Conservation (phyloP, 2,113 vertebrate genomes). For the Plestiodon gilberti region DNA sequence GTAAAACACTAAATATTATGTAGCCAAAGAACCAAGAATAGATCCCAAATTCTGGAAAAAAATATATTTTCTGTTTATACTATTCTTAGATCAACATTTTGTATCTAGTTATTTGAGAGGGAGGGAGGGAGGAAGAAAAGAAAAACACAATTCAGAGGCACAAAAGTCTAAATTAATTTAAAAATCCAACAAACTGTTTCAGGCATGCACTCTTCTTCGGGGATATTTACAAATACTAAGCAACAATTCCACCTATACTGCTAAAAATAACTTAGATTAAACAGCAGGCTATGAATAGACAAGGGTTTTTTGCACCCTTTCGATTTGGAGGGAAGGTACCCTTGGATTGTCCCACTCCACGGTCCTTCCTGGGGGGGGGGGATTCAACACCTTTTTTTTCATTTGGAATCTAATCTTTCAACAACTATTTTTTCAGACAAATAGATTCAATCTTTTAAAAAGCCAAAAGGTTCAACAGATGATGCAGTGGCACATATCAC, state of each 20-base stretch:
- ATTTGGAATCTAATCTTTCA: not conserved
- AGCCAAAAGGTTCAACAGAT: slow-evolving; percentile 32
- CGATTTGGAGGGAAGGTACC: not conserved
- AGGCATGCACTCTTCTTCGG: not conserved
- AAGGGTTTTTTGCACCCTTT: not conserved
- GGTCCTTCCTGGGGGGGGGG: not conserved
- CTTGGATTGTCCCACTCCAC: not conserved
- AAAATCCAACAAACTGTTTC: not conserved
- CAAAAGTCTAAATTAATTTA: not conserved
- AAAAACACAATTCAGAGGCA: not conserved
- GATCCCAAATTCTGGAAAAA: slow-evolving; percentile 25
- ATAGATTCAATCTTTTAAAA: slow-evolving; percentile 44
- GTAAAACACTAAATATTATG: not conserved
- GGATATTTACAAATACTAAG: not conserved
- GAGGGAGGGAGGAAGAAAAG: not conserved
- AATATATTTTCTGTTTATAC: slow-evolving; percentile 64
- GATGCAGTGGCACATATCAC: slow-evolving; percentile 52
- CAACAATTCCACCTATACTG: not conserved
- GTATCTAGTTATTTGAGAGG: not conserved
- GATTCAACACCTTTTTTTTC: not conserved
- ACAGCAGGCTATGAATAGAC: too few relatives aligned
- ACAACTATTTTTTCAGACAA: slow-evolving; percentile 34
- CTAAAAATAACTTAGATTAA: not conserved
- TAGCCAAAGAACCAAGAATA: slow-evolving; percentile 9
- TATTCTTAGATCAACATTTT: not conserved